These are phyloP conservation scores for Heliocidaris erythrogramma DNA, from an alignment of 35 echinoderm and acorn worm species.

Conservation along the genomic window DNA sequence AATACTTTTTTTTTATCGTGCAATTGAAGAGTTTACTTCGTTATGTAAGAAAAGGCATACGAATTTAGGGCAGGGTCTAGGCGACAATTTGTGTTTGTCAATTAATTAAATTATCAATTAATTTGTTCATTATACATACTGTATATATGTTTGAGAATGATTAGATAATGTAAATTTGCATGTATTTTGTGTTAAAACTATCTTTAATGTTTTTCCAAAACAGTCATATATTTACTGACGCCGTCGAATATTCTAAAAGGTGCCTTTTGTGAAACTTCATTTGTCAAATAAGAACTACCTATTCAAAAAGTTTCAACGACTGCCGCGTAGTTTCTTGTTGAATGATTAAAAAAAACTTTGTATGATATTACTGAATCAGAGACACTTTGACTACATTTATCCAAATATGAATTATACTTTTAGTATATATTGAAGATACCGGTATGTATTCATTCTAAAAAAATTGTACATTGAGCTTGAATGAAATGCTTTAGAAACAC, in stretches of 20 bases:
- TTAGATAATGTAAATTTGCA: conserved; percentile 5
- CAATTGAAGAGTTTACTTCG: background rate
- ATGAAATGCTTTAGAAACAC: no score
- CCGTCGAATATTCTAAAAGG: background rate
- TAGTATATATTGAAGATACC: no score
- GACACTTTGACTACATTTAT: background rate
- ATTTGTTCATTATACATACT: background rate
- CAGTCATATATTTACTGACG: background rate
- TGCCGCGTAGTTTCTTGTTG: background rate
- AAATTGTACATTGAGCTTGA: no score
- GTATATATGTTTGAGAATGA: conserved; percentile 4
- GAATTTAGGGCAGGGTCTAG: background rate
- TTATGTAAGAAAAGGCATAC: background rate
- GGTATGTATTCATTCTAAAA: no score
- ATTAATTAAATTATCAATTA: background rate
- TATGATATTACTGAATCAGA: background rate
- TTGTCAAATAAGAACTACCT: background rate
- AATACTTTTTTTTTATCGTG: background rate
- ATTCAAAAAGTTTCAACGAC: background rate
- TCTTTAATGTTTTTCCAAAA: background rate
- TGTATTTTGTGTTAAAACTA: background rate
- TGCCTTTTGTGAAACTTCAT: background rate
- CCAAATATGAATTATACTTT: no score
- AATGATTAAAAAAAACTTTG: background rate
- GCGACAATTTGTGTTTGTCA: background rate